A percentile compares a stretch with the other conserved stretches of the same genome.
phyloP scores from a whole-genome alignment of 2,797 vertebrate species.

The Pangasius macronema region DNA sequence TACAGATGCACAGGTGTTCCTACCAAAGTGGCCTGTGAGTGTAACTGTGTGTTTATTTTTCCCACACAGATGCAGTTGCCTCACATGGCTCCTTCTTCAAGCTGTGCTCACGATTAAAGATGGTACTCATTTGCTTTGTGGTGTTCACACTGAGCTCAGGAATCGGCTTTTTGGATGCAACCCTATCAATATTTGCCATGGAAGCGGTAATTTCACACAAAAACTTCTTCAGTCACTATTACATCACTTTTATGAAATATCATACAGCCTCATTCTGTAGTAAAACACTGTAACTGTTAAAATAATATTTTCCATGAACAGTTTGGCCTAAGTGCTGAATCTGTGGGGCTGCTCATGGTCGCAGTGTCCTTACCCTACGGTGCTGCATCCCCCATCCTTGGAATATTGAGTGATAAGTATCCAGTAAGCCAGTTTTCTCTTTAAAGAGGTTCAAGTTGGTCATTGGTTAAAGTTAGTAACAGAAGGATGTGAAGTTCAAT shows the following conservation, averaged over 20 bases:
- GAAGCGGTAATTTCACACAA: slow-evolving; percentile 73
- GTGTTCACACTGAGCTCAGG: slow-evolving; percentile 84
- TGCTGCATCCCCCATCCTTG: slow-evolving; percentile 85
- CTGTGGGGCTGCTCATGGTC: slow-evolving; percentile 90
- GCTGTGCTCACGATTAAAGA: slow-evolving; percentile 78
- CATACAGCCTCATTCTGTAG: neutral
- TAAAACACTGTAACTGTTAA: slow-evolving; percentile 9
- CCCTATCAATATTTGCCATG: slow-evolving; percentile 88
- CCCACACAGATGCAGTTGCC: slow-evolving; percentile 74
- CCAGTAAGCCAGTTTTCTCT: slow-evolving; percentile 77
- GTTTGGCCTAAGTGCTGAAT: slow-evolving; percentile 83
- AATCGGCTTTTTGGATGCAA: slow-evolving; percentile 89
- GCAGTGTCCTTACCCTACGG: slow-evolving; percentile 86
- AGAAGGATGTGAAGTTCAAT: neutral
- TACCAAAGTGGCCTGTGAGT: slow-evolving; percentile 12
- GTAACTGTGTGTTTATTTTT: slow-evolving; percentile 50
- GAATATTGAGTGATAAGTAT: slow-evolving; percentile 84
- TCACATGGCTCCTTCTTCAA: slow-evolving; percentile 83
- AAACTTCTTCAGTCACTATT: neutral
- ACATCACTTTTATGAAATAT: neutral
- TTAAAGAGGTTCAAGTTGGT: neutral
- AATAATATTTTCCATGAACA: slow-evolving; percentile 56
- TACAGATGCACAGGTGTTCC: neutral
- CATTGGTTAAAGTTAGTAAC: neutral
- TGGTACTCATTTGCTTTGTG: slow-evolving; percentile 78